These are phyloP conservation scores for Harpagoxenus sublaevis DNA, from an alignment of 2,888 invertebrate genomes.

Conservation along the genomic window DNA sequence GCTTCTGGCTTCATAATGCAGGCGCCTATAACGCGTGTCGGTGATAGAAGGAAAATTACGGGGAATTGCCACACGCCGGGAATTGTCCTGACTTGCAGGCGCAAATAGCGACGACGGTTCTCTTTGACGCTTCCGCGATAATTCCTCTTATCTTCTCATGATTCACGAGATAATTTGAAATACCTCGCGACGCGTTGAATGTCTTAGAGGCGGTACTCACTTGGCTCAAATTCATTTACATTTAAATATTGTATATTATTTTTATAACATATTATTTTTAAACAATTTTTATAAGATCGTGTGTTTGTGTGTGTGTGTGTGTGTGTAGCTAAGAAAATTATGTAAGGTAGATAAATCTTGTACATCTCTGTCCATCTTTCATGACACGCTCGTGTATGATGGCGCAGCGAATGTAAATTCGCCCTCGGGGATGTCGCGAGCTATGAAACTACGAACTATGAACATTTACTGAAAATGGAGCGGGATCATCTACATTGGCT, in stretches of 20 bases:
- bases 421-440: background rate
- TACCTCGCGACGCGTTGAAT: background rate
- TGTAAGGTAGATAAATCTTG: background rate
- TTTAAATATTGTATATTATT: background rate
- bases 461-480: conserved; percentile 39
- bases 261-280: no score
- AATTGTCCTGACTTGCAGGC: conserved; percentile 32
- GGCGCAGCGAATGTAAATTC: conserved; percentile 31
- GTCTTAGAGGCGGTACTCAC: background rate
- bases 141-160: background rate
- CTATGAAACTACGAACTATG: conserved; percentile 28
- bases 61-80: background rate
- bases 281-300: background rate
- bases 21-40: conserved; percentile 28
- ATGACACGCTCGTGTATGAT: conserved; percentile 12
- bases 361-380: conserved; percentile 1
- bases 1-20: conserved; percentile 40
- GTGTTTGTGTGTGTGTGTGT: background rate
- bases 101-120: background rate
- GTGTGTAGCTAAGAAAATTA: background rate
- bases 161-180: background rate
- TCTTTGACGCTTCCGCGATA: background rate
- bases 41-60: conserved; percentile 51
- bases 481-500: conserved; percentile 28
- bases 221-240: background rate